phyloP scores from a whole-genome alignment of 2,888 invertebrate genomes.

The Acleris literana region DNA sequence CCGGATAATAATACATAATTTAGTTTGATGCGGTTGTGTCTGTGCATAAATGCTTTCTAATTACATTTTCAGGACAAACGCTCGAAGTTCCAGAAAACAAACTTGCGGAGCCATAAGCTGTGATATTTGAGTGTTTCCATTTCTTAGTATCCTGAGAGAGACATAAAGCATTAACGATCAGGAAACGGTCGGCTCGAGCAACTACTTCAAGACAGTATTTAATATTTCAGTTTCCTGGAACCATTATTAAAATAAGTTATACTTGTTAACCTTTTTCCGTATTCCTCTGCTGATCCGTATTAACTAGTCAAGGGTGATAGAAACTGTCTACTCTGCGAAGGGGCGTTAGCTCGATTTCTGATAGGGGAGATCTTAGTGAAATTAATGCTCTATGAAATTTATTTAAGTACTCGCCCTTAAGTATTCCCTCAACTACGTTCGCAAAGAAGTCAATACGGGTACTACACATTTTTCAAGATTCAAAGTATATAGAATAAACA shows the following conservation, averaged over 20 bases:
- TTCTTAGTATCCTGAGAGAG: conserved; percentile 54
- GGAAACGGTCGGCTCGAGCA: conserved; percentile 48
- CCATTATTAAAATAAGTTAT: background rate
- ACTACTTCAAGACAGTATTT: conserved; percentile 30
- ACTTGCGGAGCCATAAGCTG: conserved; percentile 18
- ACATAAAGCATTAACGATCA: conserved; percentile 67
- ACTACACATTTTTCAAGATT: too few relatives aligned
- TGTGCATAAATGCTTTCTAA: background rate
- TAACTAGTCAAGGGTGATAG: too few relatives aligned
- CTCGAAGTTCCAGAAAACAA: conserved; percentile 2
- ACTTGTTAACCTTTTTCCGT: background rate
- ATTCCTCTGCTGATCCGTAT: too few relatives aligned
- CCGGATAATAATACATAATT: background rate
- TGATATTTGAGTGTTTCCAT: conserved; percentile 41
- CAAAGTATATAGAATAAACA: too few relatives aligned
- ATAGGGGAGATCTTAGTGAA: too few relatives aligned
- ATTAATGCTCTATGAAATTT: too few relatives aligned
- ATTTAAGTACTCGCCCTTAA: too few relatives aligned
- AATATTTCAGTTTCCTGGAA: conserved; percentile 28
- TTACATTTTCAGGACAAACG: background rate
- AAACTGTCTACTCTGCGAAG: too few relatives aligned
- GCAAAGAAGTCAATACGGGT: too few relatives aligned
- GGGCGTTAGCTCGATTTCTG: too few relatives aligned
- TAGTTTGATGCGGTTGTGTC: background rate
- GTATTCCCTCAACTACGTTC: too few relatives aligned